These are phyloP conservation scores for Mesocentrotus franciscanus DNA, from an alignment of 53 echinoderm and acorn worm species.

Conservation along the genomic window DNA sequence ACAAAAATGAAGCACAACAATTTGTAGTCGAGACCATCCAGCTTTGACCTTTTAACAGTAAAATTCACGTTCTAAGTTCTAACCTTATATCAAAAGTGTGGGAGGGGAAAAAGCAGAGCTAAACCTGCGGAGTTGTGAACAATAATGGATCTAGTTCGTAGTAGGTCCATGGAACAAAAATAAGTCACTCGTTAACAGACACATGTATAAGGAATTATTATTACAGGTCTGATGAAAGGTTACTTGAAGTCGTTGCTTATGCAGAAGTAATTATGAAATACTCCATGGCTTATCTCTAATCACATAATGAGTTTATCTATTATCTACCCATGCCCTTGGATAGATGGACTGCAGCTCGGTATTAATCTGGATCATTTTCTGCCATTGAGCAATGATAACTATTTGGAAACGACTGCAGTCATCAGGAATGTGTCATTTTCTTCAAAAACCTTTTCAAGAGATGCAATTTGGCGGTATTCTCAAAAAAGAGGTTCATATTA, in stretches of 20 bases:
- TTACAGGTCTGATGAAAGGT: not conserved
- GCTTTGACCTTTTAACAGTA: no score
- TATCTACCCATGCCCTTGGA: not conserved
- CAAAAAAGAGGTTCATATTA: not conserved
- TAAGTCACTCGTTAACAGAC: no score
- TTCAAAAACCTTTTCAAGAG: no score
- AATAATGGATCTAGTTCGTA: not conserved
- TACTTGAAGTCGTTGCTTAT: not conserved
- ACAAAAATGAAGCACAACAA: not conserved
- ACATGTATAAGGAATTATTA: no score
- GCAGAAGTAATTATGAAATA: not conserved
- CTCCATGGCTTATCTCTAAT: not conserved
- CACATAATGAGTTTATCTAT: not conserved
- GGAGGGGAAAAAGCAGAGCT: no score
- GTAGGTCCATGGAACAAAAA: not conserved
- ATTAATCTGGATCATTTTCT: not conserved
- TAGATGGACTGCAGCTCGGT: not conserved
- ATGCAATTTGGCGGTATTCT: no score
- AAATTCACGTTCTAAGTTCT: no score
- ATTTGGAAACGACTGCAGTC: not conserved
- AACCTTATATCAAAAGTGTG: no score
- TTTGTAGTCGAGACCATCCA: not conserved
- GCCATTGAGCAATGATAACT: not conserved
- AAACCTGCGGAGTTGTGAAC: no score
- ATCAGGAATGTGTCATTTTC: not conserved